Evolutionary conservation across 2,888 invertebrate species (phyloP).

Genomic region (Cremastinae sp.): DNA sequence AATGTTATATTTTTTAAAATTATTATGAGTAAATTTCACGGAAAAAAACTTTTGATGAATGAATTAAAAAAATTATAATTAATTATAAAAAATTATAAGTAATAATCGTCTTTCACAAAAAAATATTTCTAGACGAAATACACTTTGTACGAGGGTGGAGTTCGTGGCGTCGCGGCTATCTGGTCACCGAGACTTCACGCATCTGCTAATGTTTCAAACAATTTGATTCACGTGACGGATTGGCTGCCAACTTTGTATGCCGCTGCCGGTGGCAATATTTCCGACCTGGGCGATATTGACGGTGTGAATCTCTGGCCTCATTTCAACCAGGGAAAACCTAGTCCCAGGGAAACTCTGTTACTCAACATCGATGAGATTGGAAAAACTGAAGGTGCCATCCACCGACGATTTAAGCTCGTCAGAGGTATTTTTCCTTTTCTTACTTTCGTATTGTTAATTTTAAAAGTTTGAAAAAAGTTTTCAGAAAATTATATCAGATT

Average conservation of each 20-base stretch:
- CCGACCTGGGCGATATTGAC: constrained; percentile 77
- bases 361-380: constrained; percentile 81
- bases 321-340: constrained; percentile 76
- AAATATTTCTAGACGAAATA: constrained; percentile 87
- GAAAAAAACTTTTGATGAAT: background rate
- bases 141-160: constrained; percentile 87
- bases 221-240: constrained; percentile 86
- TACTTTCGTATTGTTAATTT: background rate
- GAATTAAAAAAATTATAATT: background rate
- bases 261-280: constrained; percentile 82
- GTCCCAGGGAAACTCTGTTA: constrained; percentile 79
- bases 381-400: constrained; percentile 75
- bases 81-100: too few relatives aligned
- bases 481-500: background rate
- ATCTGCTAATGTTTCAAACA: constrained; percentile 82
- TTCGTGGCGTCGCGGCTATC: constrained; percentile 84
- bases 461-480: constrained; percentile 10
- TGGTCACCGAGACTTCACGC: constrained; percentile 84
- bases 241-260: constrained; percentile 86
- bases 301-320: constrained; percentile 81
- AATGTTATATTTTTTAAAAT: too few relatives aligned
- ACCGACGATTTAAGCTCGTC: constrained; percentile 74
- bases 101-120: too few relatives aligned
- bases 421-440: constrained; percentile 67
- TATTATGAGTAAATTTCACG: too few relatives aligned